Conservation (phyloP, 2,797 vertebrate species). For the Pangasius mekongensis region DNA sequence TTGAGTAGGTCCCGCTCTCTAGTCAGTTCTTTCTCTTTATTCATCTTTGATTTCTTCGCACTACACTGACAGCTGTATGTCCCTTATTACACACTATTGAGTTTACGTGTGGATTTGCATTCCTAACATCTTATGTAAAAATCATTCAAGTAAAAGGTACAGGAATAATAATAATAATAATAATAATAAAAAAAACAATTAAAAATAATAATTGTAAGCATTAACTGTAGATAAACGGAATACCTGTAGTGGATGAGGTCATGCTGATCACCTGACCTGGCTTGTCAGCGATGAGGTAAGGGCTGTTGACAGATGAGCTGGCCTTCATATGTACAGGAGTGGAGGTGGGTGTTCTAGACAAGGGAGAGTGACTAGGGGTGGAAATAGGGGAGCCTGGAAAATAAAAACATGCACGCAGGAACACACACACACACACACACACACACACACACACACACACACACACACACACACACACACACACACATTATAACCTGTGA, state of each 20-base stretch:
- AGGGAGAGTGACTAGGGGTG: slow-evolving; percentile 93
- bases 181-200: not conserved
- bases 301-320: slow-evolving; percentile 84
- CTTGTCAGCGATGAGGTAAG: slow-evolving; percentile 90
- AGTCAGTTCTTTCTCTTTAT: not conserved
- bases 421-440: not conserved
- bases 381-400: slow-evolving; percentile 93
- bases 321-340: slow-evolving; percentile 91
- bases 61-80: not conserved
- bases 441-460: not conserved
- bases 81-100: not conserved
- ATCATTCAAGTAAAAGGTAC: not conserved
- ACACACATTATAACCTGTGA: not conserved
- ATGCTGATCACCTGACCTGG: slow-evolving; percentile 85
- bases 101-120: not conserved
- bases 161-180: no score
- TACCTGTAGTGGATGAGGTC: slow-evolving; percentile 76
- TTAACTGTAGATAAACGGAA: not conserved
- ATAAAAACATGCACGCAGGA: not conserved
- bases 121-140: not conserved
- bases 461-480: no score
- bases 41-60: not conserved
- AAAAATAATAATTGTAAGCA: not conserved
- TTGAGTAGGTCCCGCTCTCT: not conserved
- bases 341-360: slow-evolving; percentile 86